These are phyloP conservation scores for Onchidella celtica DNA, from an alignment of 2,888 invertebrate genomes.

Conservation along the genomic window DNA sequence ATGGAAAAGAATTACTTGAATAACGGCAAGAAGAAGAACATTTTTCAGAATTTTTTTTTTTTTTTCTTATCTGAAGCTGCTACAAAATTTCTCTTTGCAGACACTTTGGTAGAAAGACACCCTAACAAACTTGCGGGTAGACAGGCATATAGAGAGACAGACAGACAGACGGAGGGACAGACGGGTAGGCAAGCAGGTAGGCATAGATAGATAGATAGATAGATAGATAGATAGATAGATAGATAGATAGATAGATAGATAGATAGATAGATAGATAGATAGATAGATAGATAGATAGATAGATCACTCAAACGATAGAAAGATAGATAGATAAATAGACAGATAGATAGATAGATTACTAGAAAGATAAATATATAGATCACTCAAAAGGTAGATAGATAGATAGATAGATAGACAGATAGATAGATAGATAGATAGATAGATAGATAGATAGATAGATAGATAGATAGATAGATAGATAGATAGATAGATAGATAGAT, in stretches of 20 bases:
- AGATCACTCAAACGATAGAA: background rate
- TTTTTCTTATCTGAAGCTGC: too few relatives aligned
- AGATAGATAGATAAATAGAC: background rate
- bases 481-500: too few relatives aligned
- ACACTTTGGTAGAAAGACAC: background rate
- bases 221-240: constrained; percentile 19
- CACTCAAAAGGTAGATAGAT: background rate
- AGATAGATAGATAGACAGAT: constrained; percentile 1
- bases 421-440: background rate
- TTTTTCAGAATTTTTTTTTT: too few relatives aligned
- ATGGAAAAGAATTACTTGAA: background rate
- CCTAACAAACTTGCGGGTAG: background rate
- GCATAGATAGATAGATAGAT: background rate
- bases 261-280: too few relatives aligned
- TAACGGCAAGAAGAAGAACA: background rate
- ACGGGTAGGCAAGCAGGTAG: background rate
- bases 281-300: too few relatives aligned
- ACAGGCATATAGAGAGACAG: background rate
- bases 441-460: background rate
- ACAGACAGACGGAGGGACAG: background rate
- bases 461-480: background rate
- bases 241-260: constrained; percentile 22
- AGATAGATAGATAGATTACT: background rate
- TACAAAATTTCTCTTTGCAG: too few relatives aligned
- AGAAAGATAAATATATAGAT: constrained; percentile 18